phyloP scores from a whole-genome alignment of 2,888 invertebrate genomes.

The Euspilapteryx auroguttella region DNA sequence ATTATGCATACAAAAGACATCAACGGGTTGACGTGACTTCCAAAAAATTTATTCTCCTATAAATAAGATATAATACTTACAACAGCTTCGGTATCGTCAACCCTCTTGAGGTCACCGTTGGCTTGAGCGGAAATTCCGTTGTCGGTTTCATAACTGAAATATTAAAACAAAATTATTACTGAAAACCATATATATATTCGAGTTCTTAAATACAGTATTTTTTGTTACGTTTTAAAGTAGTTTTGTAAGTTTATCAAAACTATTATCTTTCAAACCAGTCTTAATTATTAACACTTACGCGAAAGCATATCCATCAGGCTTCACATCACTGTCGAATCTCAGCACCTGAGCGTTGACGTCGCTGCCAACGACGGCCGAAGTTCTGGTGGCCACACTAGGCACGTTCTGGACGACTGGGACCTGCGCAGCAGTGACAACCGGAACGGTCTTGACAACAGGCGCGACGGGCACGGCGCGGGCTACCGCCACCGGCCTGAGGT shows the following conservation, averaged over 20 bases:
- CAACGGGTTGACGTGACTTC: no score
- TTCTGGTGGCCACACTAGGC: background rate
- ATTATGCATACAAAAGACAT: no score
- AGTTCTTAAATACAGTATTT: no score
- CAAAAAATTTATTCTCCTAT: no score
- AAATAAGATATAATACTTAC: no score
- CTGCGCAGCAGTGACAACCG: background rate
- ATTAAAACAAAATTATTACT: no score
- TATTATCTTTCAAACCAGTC: no score
- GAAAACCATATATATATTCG: no score
- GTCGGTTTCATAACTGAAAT: conserved; percentile 55
- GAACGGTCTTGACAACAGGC: no score
- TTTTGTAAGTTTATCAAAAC: no score
- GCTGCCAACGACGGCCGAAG: background rate
- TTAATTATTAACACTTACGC: conserved; percentile 1
- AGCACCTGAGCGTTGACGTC: background rate
- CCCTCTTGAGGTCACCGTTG: conserved; percentile 39
- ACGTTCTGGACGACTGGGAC: background rate
- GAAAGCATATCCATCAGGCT: conserved; percentile 1
- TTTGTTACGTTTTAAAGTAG: no score
- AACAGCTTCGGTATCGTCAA: conserved; percentile 21
- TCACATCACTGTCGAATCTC: background rate
- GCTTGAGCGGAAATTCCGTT: conserved; percentile 60
- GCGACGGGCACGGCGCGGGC: conserved; percentile 6
- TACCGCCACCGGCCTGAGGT: conserved; percentile 12